Evolutionary conservation across 1,140 invertebrate species (phyloP).

Genomic region (Drosophila nasuta): DNA sequence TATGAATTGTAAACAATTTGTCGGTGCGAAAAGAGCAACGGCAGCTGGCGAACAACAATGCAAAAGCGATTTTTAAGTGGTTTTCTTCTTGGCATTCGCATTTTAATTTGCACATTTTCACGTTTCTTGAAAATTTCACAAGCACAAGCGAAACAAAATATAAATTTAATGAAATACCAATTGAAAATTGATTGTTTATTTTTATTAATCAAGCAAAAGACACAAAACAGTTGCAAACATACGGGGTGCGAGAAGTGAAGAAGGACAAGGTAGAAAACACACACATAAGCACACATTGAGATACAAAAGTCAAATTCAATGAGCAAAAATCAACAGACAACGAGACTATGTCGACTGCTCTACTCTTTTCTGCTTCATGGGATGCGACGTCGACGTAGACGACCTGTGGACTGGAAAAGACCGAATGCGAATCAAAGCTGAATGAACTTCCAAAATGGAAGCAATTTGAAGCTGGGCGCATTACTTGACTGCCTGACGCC

Average conservation of each 20-base stretch:
- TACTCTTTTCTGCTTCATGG: slow-evolving; percentile 1
- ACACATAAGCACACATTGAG: background rate
- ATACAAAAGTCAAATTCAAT: slow-evolving; percentile 31
- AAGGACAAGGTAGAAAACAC: background rate
- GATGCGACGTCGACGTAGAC: slow-evolving; percentile 17
- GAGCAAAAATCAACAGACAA: slow-evolving; percentile 50
- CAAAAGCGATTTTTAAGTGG: slow-evolving; percentile 46
- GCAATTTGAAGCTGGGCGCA: slow-evolving; percentile 62
- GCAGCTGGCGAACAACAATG: slow-evolving; percentile 67
- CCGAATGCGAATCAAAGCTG: slow-evolving; percentile 71
- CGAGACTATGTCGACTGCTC: slow-evolving; percentile 16
- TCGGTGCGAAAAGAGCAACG: slow-evolving; percentile 70
- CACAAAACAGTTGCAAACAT: slow-evolving; percentile 44
- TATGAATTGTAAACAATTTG: slow-evolving; percentile 72
- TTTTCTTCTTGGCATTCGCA: slow-evolving; percentile 26
- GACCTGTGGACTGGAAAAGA: slow-evolving; percentile 46
- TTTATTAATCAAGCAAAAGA: slow-evolving; percentile 38
- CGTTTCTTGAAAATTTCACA: slow-evolving; percentile 45
- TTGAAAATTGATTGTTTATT: slow-evolving; percentile 44
- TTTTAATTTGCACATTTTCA: slow-evolving; percentile 57
- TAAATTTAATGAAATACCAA: slow-evolving; percentile 36
- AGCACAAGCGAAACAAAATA: slow-evolving; percentile 10
- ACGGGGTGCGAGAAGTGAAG: background rate
- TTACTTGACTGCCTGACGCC: slow-evolving; percentile 20
- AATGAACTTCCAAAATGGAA: slow-evolving; percentile 81